Evolutionary conservation across 2,113 vertebrate species (phyloP), one percentile per base, ranked within the genome.

Genomic region (Apodemus speciosus): DNA sequence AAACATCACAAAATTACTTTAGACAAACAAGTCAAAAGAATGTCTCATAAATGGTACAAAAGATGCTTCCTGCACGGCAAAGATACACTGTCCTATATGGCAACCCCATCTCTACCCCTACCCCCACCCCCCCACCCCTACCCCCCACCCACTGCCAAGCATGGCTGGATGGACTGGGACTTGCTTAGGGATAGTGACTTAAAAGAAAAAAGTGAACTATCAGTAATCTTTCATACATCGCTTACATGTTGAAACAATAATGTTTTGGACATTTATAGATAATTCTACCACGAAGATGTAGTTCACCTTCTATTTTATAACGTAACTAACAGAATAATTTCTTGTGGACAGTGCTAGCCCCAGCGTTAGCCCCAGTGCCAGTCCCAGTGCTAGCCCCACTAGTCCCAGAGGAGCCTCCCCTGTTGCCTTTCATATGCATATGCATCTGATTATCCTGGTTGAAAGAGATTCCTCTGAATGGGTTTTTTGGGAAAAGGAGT

Each of bases 201-300:
- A 86, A 46, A 53, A 90, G 49, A 71, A 79, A 53, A 85, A 81
- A 23, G 1, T 18, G 77, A 90, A 94, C 35, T 23, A 75, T 88
- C 58, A 62, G 68, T 38, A 58, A 66, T 60, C 71, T 77, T 80
- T 86, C 90, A 85, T 38, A n/a, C n/a, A 89, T 2, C 77, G 35
- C 14, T 88, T 56, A 79, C 16, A 71, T 69, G 25, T 71, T 84
- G 15, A 85, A 76, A 92, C 35, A 25, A 69, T 85, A 66, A 53
- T 68, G 73, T 88, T 92, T 93, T 87, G 49, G 30, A 58, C 40
- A 73, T 46, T 49, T 6, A 56, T 21, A 91, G 30, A 56, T 69
- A 75, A 92, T 68, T 62, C n/a, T 68, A 85, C 68, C 72, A 95
- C 21, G 73, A 89, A 95, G 89, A 86, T 88, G 38, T 49, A 90